These are phyloP conservation scores for Amphipoea oculea DNA, from an alignment of 2,888 invertebrate genomes.

Conservation along the genomic window DNA sequence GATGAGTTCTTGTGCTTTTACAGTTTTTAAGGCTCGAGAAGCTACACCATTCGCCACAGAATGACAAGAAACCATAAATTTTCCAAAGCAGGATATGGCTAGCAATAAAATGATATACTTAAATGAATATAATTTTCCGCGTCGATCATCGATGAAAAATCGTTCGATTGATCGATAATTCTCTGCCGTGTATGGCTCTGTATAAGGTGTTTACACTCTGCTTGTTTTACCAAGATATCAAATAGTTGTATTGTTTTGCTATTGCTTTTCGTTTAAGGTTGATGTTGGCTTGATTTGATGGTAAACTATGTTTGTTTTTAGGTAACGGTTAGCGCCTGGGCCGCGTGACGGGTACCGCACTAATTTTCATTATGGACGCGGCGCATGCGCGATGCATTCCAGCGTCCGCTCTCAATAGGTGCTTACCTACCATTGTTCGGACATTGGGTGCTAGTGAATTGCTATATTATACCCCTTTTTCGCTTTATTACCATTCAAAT, in stretches of 20 bases:
- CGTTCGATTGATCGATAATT: constrained; percentile 51
- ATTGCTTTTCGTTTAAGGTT: constrained; percentile 33
- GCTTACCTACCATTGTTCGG: constrained; percentile 54
- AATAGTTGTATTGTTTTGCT: constrained; percentile 3
- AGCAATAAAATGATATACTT: constrained; percentile 36
- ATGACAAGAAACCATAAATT: constrained; percentile 18
- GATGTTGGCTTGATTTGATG: constrained; percentile 44
- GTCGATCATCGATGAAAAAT: constrained; percentile 59
- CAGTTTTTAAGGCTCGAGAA: neutral
- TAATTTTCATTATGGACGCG: constrained; percentile 79
- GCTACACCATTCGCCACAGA: constrained; percentile 17
- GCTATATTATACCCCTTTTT: constrained; percentile 70
- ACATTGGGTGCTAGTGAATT: constrained; percentile 66
- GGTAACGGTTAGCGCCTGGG: constrained; percentile 79
- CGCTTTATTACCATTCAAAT: constrained; percentile 36
- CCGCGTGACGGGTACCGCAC: constrained; percentile 79
- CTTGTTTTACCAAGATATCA: constrained; percentile 42
- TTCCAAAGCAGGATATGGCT: constrained; percentile 24
- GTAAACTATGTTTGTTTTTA: constrained; percentile 49
- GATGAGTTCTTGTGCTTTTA: neutral
- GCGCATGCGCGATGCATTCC: constrained; percentile 83
- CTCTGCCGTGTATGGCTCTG: constrained; percentile 39
- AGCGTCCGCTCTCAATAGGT: constrained; percentile 65
- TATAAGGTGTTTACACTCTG: constrained; percentile 45
- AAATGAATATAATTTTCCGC: constrained; percentile 49